Evolutionary conservation across 2,888 invertebrate genomes (phyloP), one percentile per base, ranked within the genome.

Genomic region (Melipona bicolor): DNA sequence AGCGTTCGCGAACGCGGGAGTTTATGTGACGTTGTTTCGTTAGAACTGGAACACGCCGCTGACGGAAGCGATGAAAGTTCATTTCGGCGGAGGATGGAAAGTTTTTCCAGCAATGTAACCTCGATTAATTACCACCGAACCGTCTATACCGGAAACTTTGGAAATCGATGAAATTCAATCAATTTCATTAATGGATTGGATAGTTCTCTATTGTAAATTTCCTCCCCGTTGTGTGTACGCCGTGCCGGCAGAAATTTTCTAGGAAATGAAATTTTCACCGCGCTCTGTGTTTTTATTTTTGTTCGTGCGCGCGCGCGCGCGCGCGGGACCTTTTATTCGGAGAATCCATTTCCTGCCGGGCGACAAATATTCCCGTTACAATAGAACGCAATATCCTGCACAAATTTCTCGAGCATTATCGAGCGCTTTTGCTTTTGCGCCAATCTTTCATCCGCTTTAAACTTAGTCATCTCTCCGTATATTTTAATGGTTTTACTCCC

Each of bases 181-280:
- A n/a, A 76, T 69, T 65, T 62, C 54, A 36, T 81, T 70, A 82
- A 81, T 81, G 62, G 81, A 56, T 74, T n/a, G 19, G 65, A 52
- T 72, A 49, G 67, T 64, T 59, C 24, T 49, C 67, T 17, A 67
- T 61, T 59, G 67, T 43, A 52, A 71, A 65, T 36, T 79, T 21
- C 36, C 50, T 50, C 32, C 56, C 56, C 9, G 43, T 43, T 43
- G 9, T 43, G 43, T 52, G 17, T 15, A 19, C 27, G 56, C 19
- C 43, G 15, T 43, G 21, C 21, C 24, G 0, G 36, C 15, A 15
- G 43, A 50, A 27, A 43, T 43, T 43, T 27, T 21, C 19, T 67
- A 52, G 71, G 81, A 72, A 81, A 80, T 81, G 65, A 80, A 81
- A 81, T 81, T 71, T 80, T 80, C 71, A 43, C 2, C 36, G 9